phyloP scores from a whole-genome alignment of 2,113 vertebrate species.

The Edolisoma coerulescens region DNA sequence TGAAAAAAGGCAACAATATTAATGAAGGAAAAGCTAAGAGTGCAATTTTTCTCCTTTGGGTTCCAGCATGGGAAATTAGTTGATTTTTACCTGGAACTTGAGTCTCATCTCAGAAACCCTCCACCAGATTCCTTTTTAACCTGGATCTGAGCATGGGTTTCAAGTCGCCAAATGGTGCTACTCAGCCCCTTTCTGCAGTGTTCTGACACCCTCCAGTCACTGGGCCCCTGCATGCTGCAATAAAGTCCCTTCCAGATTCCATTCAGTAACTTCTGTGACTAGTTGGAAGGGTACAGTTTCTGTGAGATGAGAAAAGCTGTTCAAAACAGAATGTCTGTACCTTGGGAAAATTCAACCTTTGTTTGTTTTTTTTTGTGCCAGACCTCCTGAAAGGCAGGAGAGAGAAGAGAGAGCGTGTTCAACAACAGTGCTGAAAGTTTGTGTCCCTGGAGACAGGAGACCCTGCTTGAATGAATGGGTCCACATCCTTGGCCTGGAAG shows the following conservation, averaged over 20 bases:
- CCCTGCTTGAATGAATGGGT: not conserved
- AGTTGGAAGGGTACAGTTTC: not conserved
- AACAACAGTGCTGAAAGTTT: not conserved
- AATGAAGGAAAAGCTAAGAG: not conserved
- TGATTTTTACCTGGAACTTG: not conserved
- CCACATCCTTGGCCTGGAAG: not conserved
- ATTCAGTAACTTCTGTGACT: not conserved
- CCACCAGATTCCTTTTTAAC: not conserved
- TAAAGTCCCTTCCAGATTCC: not conserved
- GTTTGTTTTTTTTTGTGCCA: not conserved
- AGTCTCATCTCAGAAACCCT: not conserved
- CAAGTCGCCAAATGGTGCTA: not conserved
- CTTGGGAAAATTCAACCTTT: not conserved
- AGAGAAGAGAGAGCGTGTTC: not conserved
- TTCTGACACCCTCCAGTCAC: not conserved
- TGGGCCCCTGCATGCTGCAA: not conserved
- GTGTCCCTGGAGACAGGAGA: not conserved
- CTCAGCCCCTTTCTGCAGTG: not conserved
- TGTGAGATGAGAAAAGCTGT: not conserved
- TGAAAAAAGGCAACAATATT: not conserved
- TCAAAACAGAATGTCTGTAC: not conserved
- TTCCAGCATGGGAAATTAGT: not conserved
- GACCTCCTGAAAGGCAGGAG: not conserved
- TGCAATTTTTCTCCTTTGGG: not conserved
- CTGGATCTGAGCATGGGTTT: not conserved